Percentiles rank a stretch among this genome's conserved stretches.
Conservation (phyloP, 2,888 invertebrate genomes). For the Cephus runcator region DNA sequence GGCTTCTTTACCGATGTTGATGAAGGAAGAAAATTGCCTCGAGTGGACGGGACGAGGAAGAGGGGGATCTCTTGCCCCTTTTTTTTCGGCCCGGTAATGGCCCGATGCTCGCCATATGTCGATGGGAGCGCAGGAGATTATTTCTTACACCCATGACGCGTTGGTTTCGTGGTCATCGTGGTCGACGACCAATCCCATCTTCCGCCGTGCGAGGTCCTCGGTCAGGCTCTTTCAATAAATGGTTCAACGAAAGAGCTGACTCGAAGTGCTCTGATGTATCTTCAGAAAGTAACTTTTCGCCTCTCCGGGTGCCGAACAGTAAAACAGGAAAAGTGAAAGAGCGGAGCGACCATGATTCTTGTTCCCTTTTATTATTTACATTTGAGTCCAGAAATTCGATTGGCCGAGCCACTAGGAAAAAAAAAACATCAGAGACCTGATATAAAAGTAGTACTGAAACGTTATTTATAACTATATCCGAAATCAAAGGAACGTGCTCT, state of each 20-base stretch:
- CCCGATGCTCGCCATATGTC: slow-evolving; percentile 13
- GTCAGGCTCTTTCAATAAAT: background rate
- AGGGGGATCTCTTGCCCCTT: background rate
- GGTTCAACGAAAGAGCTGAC: background rate
- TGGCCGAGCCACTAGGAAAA: background rate
- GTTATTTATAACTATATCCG: background rate
- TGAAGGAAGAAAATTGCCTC: slow-evolving; percentile 1
- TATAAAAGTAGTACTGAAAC: background rate
- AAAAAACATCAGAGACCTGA: background rate
- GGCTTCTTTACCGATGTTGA: background rate
- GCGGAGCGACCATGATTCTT: background rate
- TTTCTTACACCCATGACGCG: background rate
- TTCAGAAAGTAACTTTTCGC: background rate
- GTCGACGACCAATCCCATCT: background rate
- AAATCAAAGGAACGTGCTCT: background rate
- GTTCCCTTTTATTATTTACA: background rate
- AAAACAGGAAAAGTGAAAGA: background rate
- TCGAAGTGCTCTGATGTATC: background rate
- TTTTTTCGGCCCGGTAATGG: background rate
- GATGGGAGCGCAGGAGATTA: slow-evolving; percentile 1
- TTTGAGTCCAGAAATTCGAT: background rate
- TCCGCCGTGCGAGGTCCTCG: background rate
- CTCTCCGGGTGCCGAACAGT: background rate
- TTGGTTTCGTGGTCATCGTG: background rate
- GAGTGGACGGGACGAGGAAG: background rate